phyloP scores from a whole-genome alignment of 2,888 invertebrate genomes.

The Drosophila prolongata region DNA sequence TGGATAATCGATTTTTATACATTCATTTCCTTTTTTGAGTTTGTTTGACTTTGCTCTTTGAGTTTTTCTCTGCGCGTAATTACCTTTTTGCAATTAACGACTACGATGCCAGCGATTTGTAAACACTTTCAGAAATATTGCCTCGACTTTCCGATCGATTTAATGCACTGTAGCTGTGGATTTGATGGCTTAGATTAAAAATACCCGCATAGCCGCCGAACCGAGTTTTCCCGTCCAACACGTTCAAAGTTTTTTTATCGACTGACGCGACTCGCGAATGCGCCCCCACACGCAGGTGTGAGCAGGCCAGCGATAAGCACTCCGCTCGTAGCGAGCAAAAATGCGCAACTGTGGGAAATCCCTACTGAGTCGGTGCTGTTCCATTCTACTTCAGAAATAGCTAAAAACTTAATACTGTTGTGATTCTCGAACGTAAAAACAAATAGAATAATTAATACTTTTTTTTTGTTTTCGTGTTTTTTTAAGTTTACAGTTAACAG shows the following conservation, averaged over 20 bases:
- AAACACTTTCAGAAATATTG: conserved; percentile 69
- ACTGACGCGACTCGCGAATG: neutral
- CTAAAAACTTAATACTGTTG: neutral
- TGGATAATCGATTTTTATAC: conserved; percentile 76
- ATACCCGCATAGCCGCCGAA: conserved; percentile 77
- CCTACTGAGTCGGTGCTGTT: neutral
- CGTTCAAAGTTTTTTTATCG: conserved; percentile 26
- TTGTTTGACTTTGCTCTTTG: conserved; percentile 40
- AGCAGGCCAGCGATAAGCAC: neutral
- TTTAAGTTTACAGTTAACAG: no score
- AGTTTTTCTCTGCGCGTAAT: conserved; percentile 40
- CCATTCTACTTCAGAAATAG: neutral
- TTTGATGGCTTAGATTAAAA: conserved; percentile 70
- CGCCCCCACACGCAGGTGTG: conserved; percentile 4
- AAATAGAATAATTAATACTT: no score
- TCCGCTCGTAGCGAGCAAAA: neutral
- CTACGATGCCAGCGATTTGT: conserved; percentile 54
- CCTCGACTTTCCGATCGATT: conserved; percentile 51
- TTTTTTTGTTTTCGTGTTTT: no score
- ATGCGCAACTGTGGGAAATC: neutral
- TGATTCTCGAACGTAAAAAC: no score
- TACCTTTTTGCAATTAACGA: conserved; percentile 49
- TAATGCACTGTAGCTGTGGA: conserved; percentile 53
- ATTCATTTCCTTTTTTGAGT: conserved; percentile 51
- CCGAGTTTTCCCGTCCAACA: conserved; percentile 36